Percentiles rank a stretch among this genome's conserved stretches.
Conservation (phyloP, 2,113 vertebrate species). For the Prolemur simus region DNA sequence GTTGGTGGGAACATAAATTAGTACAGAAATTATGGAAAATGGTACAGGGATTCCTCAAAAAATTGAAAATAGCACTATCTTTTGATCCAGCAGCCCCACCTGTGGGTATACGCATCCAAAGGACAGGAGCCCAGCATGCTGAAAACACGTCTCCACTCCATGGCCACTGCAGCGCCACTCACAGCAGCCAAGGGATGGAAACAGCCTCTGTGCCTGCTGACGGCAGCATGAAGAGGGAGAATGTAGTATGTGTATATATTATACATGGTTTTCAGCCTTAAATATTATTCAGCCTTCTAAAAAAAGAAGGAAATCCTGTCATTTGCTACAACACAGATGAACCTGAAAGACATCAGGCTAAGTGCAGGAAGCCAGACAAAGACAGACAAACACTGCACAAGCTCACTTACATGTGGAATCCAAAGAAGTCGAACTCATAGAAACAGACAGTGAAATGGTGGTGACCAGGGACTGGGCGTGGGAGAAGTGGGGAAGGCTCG, state of each 20-base stretch:
- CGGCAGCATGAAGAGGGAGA: neutral
- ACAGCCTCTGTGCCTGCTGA: too few relatives aligned
- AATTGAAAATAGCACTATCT: neutral
- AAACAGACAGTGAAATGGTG: neutral
- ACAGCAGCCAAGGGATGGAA: neutral
- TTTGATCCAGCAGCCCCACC: neutral
- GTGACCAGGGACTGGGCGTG: neutral
- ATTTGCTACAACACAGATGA: neutral
- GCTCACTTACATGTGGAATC: neutral
- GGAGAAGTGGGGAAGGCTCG: too few relatives aligned
- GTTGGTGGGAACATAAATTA: neutral
- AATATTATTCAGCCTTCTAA: neutral
- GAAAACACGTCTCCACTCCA: neutral
- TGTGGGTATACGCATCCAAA: neutral
- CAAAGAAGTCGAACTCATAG: neutral
- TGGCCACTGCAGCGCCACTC: neutral
- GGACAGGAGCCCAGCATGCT: neutral
- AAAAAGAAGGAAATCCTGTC: neutral
- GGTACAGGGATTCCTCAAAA: neutral
- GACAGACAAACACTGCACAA: neutral
- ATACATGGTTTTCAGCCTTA: neutral
- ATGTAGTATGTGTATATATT: neutral
- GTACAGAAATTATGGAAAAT: neutral
- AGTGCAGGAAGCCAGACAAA: neutral
- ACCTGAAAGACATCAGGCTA: neutral